These are phyloP conservation scores for Pholis gunnellus DNA, from an alignment of 2,113 vertebrate species.

Conservation along the genomic window DNA sequence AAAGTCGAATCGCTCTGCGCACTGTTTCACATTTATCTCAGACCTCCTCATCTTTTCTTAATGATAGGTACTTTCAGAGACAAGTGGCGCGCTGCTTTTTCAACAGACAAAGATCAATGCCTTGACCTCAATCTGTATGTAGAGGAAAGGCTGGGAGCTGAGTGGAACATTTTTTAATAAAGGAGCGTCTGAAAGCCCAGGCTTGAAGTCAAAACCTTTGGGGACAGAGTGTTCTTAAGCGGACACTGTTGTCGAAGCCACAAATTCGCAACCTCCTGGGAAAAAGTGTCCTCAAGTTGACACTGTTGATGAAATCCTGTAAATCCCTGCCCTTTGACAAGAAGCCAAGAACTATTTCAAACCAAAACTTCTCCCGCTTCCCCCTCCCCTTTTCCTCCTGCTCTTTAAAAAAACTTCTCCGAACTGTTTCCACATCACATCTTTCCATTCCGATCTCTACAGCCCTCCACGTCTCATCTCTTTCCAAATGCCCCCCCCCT, in stretches of 20 bases:
- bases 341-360: conserved; percentile 69
- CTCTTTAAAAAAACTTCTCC: conserved; percentile 56
- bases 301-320: conserved; percentile 63
- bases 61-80: conserved; percentile 36
- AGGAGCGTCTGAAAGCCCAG: conserved; percentile 57
- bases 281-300: conserved; percentile 69
- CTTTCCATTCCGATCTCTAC: conserved; percentile 56
- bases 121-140: conserved; percentile 40
- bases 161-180: conserved; percentile 47
- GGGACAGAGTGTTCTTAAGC: conserved; percentile 51
- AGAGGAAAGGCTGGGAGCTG: conserved; percentile 29
- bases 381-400: conserved; percentile 24
- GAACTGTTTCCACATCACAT: conserved; percentile 65
- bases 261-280: conserved; percentile 59
- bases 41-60: conserved; percentile 36
- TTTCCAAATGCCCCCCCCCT: conserved; percentile 67
- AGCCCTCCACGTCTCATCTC: conserved; percentile 58
- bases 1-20: conserved; percentile 1
- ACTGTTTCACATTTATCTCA: conserved; percentile 18
- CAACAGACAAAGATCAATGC: conserved; percentile 39
- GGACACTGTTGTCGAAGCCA: conserved; percentile 52
- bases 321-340: conserved; percentile 70
- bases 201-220: conserved; percentile 56
- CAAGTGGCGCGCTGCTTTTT: conserved; percentile 25
- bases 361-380: conserved; percentile 47